Evolutionary conservation across 2,113 vertebrate species (phyloP), one percentile per base, ranked within the genome.

Genomic region (Turnix velox): DNA sequence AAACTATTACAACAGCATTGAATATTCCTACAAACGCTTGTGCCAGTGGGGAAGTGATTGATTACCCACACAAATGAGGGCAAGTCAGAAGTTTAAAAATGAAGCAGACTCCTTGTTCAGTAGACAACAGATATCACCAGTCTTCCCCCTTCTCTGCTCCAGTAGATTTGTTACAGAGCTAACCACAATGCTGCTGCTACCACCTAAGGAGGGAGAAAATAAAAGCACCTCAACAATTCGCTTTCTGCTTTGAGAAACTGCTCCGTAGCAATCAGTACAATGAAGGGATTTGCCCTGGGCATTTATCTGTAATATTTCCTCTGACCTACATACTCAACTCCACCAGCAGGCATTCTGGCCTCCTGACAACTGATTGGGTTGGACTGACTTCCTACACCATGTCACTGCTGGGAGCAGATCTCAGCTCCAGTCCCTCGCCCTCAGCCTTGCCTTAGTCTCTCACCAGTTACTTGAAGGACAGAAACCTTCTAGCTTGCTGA

Each of bases 271-370:
- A 75, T 84, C 40, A 71, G 37, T 35, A 27, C 12, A 72, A 75
- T 31, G n/a, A 55, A 43, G 1, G 9, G 52, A 75, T 78, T 93
- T 93, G 80, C 69, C 68, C 48, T 18, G 45, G 68, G 73, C 11
- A 0, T 86, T 57, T 84, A 40, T 87, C 43, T 78, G 65, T 49
- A 68, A 48, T 72, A 68, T 81, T 90, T 93, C 18, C 24, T 86
- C 54, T 94, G 93, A 90, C 88, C 65, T 52, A 88, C 61, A 86
- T 52, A n/a, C 25, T n/a, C n/a, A 77, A 31, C 30, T 76, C 1
- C 0, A 33, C 19, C 55, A 51, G 51, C 31, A 14, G 4, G 5
- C 0, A 0, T 22, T 49, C 76, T 88, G 79, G 24, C 31, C 68
- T 87, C 68, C 57, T 75, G 22, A 37, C n/a, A 83, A 43, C 27